Base-by-base conservation (phyloP, 2,888 invertebrate genomes). In the Ariolimax columbianus region DNA sequence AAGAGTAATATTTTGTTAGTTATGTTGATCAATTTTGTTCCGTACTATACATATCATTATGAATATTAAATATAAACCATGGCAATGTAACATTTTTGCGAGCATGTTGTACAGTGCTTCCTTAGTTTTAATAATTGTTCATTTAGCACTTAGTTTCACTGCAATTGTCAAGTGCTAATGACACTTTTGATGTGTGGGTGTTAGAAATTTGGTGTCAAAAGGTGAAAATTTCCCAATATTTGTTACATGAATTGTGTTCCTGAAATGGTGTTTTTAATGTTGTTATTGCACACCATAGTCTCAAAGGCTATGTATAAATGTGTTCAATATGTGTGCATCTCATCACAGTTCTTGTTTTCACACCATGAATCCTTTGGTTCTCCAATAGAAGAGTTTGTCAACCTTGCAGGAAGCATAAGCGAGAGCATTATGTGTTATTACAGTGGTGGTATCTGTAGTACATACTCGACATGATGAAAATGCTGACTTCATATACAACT, bases 81-180 rank as follows among this genome's bases (percentile, higher is more conserved):
- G 40, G 70, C 36, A 68, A 3, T 26, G 14, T 36, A 36, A 14
- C 11, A 36, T 36, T 68, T 70, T 36, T 70, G 38, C 4, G 33
- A 19, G 33, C 36, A 36, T 70, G 40, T 40, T 70, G 70, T 68
- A 36, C 36, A 36, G 68, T 70, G 70, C 70, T 70, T 70, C 70
- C 70, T 70, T 70, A 70, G 70, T 70, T 40, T 26, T 40, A 70
- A 38, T 38, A 23, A 40, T 70, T 38, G 7, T 40, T 38, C 6
- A 38, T 70, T 14, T 36, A 19, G 38, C 70, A 63, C n/a, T 63
- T 63, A 23, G 59, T n/a, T 23, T 26, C 59, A 63, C n/a, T n/a
- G 59, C n/a, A 6, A 11, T 63, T n/a, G 59, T 63, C 26, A 63
- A n/a, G 59, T 63, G 23, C n/a, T 63, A 26, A 4, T 63, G 59